Evolutionary conservation across 2,113 vertebrate species (phyloP), one percentile per base, ranked within the genome.

Genomic region (Scatophagus argus): DNA sequence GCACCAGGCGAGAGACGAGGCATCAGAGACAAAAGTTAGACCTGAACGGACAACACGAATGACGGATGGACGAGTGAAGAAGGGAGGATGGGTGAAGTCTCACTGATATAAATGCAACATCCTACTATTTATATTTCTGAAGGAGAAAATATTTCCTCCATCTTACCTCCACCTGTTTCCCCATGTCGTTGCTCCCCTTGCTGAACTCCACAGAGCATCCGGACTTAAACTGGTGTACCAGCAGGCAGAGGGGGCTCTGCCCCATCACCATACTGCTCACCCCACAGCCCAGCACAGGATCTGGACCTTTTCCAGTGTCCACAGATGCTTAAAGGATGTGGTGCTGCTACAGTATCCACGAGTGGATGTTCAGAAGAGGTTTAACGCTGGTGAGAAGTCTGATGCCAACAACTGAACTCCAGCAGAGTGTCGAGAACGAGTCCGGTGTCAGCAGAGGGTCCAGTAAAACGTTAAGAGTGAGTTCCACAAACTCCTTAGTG

Each of bases 161-260:
- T 58, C 88, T 88, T 76, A 92, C 91, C 91, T 85, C 74, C 75
- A 85, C 66, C 77, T 69, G 67, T 49, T 82, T 90, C 25, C 82
- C 77, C 85, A 73, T 78, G 49, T 23, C 47, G 27, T 19, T 47
- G 38, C 14, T 77, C 21, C 41, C 59, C 17, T 36, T 74, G 63
- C 58, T 9, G 55, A 77, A 34, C 58, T 69, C 77, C 29, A 79
- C 65, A 29, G 77, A 79, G 32, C 51, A 63, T 72, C 67, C 66
- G 38, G 54, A 77, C 47, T 43, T 74, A 12, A 84, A 75, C 51
- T 2, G 41, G 69, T 70, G 63, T 1, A 62, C 47, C 75, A 90
- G 82, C 65, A 88, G 67, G 62, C 12, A 36, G 38, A 80, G 1
- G 12, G 78, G 61, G 1, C 54, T 77, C 68, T 61, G 83, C 25